Base-by-base conservation (phyloP, 2,888 invertebrate genomes). In the Linnaemya tessellans region DNA sequence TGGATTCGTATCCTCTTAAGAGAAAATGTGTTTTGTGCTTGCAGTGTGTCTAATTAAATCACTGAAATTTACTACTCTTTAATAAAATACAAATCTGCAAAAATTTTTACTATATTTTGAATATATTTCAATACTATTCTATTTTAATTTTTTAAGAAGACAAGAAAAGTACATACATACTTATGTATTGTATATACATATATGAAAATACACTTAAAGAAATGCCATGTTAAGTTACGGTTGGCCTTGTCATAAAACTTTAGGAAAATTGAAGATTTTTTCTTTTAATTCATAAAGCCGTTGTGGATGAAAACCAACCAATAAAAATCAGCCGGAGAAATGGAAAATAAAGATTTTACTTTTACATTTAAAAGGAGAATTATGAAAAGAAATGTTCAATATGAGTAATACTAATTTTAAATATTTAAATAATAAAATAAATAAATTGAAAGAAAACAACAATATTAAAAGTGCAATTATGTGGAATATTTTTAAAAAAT, bases 401-500 rank as follows among this genome's bases (percentile, higher is more conserved):
- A 38, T 5, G 18, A 60, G 3, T 35, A 86, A 87, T 87, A 87
- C 56, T 80, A 87, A 87, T 73, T 83, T 78, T 85, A 84, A 86
- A 88, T 86, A 88, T 86, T 86, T 84, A 83, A 87, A 79, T 88
- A 87, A 87, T 84, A 87, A 30, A 87, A 86, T 87, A 80, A 87
- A 88, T 86, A 74, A 79, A 87, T 88, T 87, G 88, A 87, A 87
- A 84, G 88, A 87, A 87, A 84, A 84, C 22, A 88, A 89, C 90
- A 91, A 91, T 89, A 90, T 89, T 90, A 88, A 90, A 94, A 94
- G 94, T 94, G 94, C 94, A 94, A 94, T 94, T 94, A 94, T 94
- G 93, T 93, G 89, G 91, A 90, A 89, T 90, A 88, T 90, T 90
- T 90, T 88, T 89, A 87, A 87, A 41, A 88, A 78, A 86, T 83